Evolutionary conservation across 2,797 vertebrate species (phyloP).

Genomic region (Notolabrus celidotus): DNA sequence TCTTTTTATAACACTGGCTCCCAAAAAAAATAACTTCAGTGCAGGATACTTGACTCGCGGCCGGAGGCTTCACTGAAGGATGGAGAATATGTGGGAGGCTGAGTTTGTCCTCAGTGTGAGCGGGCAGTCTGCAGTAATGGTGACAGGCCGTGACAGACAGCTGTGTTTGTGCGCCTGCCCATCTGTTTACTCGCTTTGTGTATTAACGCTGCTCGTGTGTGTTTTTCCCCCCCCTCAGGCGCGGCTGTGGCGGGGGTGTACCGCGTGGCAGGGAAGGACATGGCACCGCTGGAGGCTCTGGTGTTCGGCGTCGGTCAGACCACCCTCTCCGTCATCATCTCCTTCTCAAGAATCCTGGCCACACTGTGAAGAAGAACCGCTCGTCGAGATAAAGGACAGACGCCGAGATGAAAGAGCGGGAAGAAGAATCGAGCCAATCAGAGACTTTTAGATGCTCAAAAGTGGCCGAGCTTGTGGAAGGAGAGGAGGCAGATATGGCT

Average conservation of each 20-base stretch:
- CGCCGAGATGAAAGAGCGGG: background rate
- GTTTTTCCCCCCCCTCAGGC: conserved; percentile 79
- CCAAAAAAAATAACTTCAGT: background rate
- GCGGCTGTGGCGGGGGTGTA: conserved; percentile 96
- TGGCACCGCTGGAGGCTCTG: conserved; percentile 95
- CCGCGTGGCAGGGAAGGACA: conserved; percentile 97
- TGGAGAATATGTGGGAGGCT: background rate
- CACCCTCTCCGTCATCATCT: conserved; percentile 91
- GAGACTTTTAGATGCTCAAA: conserved; percentile 22
- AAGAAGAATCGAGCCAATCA: conserved; percentile 14
- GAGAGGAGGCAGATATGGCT: conserved; percentile 29
- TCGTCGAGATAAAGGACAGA: conserved; percentile 10
- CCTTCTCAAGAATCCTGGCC: conserved; percentile 95
- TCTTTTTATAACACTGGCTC: too few species aligned
- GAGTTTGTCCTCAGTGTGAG: conserved; percentile 34
- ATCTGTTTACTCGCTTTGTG: conserved; percentile 25
- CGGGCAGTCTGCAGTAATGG: background rate
- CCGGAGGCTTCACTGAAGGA: background rate
- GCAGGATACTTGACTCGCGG: background rate
- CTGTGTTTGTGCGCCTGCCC: conserved; percentile 15
- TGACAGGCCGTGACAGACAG: conserved; percentile 27
- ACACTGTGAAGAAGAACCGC: conserved; percentile 86
- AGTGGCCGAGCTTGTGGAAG: conserved; percentile 1
- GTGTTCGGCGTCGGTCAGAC: conserved; percentile 96
- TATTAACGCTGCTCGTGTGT: conserved; percentile 23